Conservation (phyloP, 2,888 invertebrate genomes). For the Drosophila subquinaria region DNA sequence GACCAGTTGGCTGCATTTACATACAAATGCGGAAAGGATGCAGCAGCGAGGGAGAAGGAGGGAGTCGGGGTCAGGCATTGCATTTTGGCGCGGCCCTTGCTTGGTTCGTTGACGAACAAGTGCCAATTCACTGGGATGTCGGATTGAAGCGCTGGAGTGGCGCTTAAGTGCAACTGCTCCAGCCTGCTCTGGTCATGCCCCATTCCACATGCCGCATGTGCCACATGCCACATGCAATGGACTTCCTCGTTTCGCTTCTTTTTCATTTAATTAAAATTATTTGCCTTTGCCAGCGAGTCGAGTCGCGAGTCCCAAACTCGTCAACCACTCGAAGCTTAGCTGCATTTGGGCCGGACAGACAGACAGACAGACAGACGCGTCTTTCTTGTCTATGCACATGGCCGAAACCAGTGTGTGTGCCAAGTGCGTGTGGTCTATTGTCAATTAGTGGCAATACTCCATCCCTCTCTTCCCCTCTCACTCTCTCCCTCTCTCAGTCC, state of each 20-base stretch:
- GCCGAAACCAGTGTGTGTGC: slow-evolving; percentile 20
- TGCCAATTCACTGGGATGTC: slow-evolving; percentile 74
- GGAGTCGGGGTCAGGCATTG: slow-evolving; percentile 43
- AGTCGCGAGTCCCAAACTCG: slow-evolving; percentile 36
- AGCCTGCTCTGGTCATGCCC: slow-evolving; percentile 34
- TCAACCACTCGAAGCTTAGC: slow-evolving; percentile 60
- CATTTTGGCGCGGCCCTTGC: slow-evolving; percentile 74
- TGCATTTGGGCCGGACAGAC: slow-evolving; percentile 46
- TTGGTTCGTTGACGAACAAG: slow-evolving; percentile 79
- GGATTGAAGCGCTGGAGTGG: slow-evolving; percentile 73
- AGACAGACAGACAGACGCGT: slow-evolving; percentile 17
- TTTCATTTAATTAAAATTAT: slow-evolving; percentile 80
- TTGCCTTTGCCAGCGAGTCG: slow-evolving; percentile 62
- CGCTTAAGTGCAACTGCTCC: slow-evolving; percentile 70
- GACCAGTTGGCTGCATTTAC: slow-evolving; percentile 43
- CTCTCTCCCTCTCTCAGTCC: slow-evolving; percentile 12
- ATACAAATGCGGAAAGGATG: slow-evolving; percentile 17
- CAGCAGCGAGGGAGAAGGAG: neutral
- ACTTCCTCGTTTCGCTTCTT: slow-evolving; percentile 64
- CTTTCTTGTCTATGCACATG: slow-evolving; percentile 24
- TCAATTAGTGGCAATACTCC: slow-evolving; percentile 65
- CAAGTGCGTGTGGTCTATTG: slow-evolving; percentile 72
- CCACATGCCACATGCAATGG: slow-evolving; percentile 3
- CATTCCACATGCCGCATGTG: neutral
- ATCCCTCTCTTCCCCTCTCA: neutral